Evolutionary conservation across 2,888 invertebrate genomes (phyloP).

Genomic region (Sycophila texana): DNA sequence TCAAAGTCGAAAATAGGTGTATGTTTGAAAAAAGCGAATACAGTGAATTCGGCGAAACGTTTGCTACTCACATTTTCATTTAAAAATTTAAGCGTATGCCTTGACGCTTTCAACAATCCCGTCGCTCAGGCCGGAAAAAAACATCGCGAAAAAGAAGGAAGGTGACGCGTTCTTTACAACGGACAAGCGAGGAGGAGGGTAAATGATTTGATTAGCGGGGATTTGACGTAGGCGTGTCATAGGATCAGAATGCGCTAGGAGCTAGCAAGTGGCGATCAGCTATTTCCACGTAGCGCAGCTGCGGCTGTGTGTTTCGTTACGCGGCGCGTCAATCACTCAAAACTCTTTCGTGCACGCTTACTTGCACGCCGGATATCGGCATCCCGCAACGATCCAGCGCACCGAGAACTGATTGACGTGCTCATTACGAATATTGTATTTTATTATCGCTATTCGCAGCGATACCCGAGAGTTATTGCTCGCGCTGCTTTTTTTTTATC

Average conservation of each 20-base stretch:
- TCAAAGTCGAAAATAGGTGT: no score
- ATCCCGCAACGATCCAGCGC: conserved; percentile 53
- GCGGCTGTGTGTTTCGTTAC: conserved; percentile 57
- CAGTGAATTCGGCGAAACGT: no score
- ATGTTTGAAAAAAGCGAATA: no score
- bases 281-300: conserved; percentile 30
- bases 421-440: conserved; percentile 68
- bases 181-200: no score
- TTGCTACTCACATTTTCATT: no score
- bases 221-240: conserved; percentile 19
- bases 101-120: no score
- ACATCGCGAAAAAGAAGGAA: no score
- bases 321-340: conserved; percentile 67
- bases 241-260: conserved; percentile 2
- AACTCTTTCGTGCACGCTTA: conserved; percentile 62
- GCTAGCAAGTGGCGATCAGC: background rate
- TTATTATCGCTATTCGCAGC: conserved; percentile 60
- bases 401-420: conserved; percentile 55
- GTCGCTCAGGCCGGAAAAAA: no score
- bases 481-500: background rate
- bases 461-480: conserved; percentile 19
- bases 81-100: no score
- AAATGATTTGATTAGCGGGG: background rate
- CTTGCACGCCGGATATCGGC: conserved; percentile 62
- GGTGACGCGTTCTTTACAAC: no score